These are phyloP conservation scores for Yponomeuta malinellus DNA, from an alignment of 2,888 invertebrate genomes.

Conservation along the genomic window DNA sequence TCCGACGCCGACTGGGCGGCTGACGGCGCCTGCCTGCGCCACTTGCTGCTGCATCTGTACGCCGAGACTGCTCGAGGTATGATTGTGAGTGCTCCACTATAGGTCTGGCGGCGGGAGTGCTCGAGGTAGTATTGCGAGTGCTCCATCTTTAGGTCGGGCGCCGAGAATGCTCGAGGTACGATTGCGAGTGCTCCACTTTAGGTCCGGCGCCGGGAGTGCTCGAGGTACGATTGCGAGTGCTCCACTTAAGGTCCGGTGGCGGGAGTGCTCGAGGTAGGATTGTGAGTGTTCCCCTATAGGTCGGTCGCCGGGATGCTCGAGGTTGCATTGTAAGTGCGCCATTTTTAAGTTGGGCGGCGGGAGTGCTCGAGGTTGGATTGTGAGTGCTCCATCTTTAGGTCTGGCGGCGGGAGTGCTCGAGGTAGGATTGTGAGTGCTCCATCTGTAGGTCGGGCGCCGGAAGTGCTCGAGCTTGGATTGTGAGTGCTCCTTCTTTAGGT, in stretches of 20 bases:
- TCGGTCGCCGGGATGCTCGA: no score
- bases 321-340: no score
- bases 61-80: slow-evolving; percentile 38
- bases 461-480: no score
- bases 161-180: slow-evolving; percentile 35
- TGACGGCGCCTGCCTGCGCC: slow-evolving; percentile 48
- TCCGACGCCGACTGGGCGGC: slow-evolving; percentile 43
- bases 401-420: slow-evolving; percentile 23
- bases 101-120: no score
- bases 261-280: slow-evolving; percentile 35
- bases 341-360: not conserved
- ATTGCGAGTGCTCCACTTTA: not conserved
- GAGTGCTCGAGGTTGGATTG: no score
- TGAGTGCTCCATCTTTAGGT: no score
- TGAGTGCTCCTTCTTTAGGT: not conserved
- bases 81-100: slow-evolving; percentile 7
- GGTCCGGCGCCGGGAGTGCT: no score
- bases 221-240: no score
- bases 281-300: not conserved
- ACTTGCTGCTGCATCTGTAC: slow-evolving; percentile 47
- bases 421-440: slow-evolving; percentile 30
- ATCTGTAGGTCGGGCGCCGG: no score
- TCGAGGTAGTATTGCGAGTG: no score
- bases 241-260: no score
- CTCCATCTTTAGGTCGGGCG: no score